A percentile compares a stretch with the other conserved stretches of the same genome.
phyloP scores from a whole-genome alignment of 2,797 vertebrate species.

The Megalops cyprinoides region DNA sequence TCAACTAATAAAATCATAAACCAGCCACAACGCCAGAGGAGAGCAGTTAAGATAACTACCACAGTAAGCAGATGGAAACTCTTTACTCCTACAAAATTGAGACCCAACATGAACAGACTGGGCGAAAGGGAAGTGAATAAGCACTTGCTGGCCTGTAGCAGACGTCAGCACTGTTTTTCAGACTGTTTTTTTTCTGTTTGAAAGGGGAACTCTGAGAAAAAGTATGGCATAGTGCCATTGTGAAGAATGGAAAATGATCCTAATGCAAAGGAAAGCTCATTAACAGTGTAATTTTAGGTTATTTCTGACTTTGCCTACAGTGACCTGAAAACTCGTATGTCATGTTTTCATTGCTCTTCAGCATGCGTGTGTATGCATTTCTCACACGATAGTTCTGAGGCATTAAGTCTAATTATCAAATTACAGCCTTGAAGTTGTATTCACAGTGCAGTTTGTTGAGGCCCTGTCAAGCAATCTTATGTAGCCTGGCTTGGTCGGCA shows the following conservation, averaged over 20 bases:
- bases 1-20: conserved; percentile 9
- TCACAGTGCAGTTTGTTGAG: neutral
- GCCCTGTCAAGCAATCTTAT: neutral
- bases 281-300: neutral
- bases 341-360: neutral
- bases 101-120: conserved; percentile 5
- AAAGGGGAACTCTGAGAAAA: conserved; percentile 1
- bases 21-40: neutral
- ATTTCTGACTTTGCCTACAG: neutral
- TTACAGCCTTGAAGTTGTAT: neutral
- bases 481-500: neutral
- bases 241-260: neutral
- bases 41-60: neutral
- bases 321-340: neutral
- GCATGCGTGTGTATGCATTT: neutral
- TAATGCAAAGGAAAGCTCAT: neutral
- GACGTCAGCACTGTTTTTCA: neutral
- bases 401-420: neutral
- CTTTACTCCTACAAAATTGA: neutral
- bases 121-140: neutral
- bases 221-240: neutral
- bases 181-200: neutral
- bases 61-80: conserved; percentile 7
- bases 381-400: neutral
- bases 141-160: neutral